Percentiles rank a stretch among this genome's conserved stretches.
Evolutionary conservation across 2,797 vertebrate genomes (phyloP).

Genomic region (Notoglanidium macrostoma): DNA sequence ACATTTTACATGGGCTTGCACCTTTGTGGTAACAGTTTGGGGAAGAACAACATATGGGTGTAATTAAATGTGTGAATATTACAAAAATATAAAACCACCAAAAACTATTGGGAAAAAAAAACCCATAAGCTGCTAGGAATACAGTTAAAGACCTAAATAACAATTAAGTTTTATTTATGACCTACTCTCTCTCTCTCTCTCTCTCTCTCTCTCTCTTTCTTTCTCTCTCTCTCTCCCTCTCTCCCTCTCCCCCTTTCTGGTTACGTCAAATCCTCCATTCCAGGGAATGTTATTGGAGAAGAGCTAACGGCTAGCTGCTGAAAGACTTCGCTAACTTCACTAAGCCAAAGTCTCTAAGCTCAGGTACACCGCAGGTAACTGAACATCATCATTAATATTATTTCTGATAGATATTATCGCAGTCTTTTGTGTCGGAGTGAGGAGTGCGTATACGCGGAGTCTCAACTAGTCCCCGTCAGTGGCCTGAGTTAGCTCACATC

Average conservation of each 20-base stretch:
- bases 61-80: neutral
- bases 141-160: too few relatives aligned
- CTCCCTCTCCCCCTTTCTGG: neutral
- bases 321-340: neutral
- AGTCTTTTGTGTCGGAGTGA: neutral
- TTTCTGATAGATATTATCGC: too few relatives aligned
- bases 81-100: too few relatives aligned
- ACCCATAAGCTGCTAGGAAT: too few relatives aligned
- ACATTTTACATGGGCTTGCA: neutral
- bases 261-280: constrained; percentile 55
- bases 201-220: neutral
- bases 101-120: too few relatives aligned
- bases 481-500: constrained; percentile 18
- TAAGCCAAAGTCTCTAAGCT: neutral
- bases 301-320: constrained; percentile 11
- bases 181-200: neutral
- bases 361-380: constrained; percentile 28
- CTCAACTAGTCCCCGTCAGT: neutral
- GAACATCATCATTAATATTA: too few relatives aligned
- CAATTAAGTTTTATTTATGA: too few relatives aligned
- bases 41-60: neutral
- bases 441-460: neutral
- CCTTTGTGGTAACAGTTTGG: too few relatives aligned
- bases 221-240: neutral
- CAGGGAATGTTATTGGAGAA: constrained; percentile 37